Base-by-base conservation (phyloP, 2,888 invertebrate genomes). In the Prenolepis imparis region DNA sequence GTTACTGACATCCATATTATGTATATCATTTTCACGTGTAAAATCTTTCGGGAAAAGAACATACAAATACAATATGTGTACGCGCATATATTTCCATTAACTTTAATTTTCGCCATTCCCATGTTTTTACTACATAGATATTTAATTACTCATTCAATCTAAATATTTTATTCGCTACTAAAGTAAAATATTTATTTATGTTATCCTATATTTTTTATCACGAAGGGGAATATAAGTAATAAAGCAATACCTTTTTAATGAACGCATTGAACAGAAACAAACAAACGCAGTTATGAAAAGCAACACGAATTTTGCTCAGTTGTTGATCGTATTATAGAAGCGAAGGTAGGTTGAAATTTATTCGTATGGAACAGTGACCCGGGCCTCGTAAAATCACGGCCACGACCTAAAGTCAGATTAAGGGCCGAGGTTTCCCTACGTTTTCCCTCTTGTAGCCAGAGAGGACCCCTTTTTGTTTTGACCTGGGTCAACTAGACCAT, bases 321-420 rank as follows among this genome's bases (percentile, higher is more conserved):
- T 57, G 61, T n/a, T n/a, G n/a, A n/a, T n/a, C 52, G 86, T n/a
- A 77, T 84, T 84, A 66, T 88, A 83, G 81, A 82, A 77, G 81
- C 81, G 74, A 77, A 36, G 36, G 72, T 75, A 88, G 61, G 80
- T 82, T 61, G 18, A 36, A 84, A 64, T 78, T 84, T 55, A 87
- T 73, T 84, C 85, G 83, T 86, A 63, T 41, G 82, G 83, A 85
- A 72, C 78, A 77, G 81, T 57, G 74, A 78, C 83, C 68, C 68
- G 67, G 57, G 63, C 67, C 82, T 72, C 86, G 73, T 86, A 84
- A 90, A 90, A 90, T 87, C 88, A 89, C 77, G 86, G 77, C 81
- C 86, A 78, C 86, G 86, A 90, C 87, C 84, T 86, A 83, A 82
- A 74, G 85, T 74, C 82, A 87, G 88, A 90, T 86, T 90, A 86